Conservation (phyloP, 1,140 invertebrate species). For the Micrasema minimum region DNA sequence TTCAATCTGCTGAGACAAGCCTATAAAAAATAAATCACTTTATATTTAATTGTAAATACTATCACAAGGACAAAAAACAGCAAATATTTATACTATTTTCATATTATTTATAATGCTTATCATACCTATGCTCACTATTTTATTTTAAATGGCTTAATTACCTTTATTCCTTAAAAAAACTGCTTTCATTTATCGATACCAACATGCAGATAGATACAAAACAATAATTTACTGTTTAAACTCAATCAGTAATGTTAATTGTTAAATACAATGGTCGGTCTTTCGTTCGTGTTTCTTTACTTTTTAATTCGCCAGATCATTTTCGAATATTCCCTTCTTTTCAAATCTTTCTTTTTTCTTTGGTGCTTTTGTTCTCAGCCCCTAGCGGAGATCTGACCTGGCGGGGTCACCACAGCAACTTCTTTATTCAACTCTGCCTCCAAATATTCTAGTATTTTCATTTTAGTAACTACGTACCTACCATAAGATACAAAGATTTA, state of each 20-base stretch:
- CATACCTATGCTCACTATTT: no score
- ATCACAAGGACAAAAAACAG: background rate
- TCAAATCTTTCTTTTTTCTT: conserved; percentile 36
- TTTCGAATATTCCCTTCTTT: conserved; percentile 4
- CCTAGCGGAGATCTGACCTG: background rate
- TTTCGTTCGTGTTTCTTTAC: no score
- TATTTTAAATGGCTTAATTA: no score
- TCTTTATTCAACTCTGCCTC: conserved; percentile 17
- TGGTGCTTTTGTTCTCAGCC: conserved; percentile 31
- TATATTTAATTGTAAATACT: background rate
- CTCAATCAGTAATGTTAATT: no score
- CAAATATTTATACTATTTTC: no score
- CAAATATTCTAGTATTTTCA: background rate
- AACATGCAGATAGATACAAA: no score
- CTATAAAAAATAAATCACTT: conserved; percentile 44
- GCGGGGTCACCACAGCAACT: conserved; percentile 40
- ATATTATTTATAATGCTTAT: no score
- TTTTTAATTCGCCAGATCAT: background rate
- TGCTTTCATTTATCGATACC: no score
- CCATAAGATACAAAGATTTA: no score
- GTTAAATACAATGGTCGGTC: no score
- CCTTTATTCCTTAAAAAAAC: no score
- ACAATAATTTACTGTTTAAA: no score
- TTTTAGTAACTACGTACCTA: background rate
- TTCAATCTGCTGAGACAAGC: conserved; percentile 59